phyloP scores from a whole-genome alignment of 2,888 invertebrate species.

The Noctua pronuba region DNA sequence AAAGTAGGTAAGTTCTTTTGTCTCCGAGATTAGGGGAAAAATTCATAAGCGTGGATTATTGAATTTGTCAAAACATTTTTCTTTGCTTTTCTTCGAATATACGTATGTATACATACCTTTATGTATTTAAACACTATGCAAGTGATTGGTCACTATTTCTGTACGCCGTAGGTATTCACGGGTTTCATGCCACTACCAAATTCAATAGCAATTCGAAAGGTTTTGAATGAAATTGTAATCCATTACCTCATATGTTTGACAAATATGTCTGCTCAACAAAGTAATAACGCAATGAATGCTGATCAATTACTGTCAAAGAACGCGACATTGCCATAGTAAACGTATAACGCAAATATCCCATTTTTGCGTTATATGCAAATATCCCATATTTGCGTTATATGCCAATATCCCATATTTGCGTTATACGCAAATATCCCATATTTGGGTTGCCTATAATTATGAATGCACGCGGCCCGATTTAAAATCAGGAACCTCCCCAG shows the following conservation, averaged over 20 bases:
- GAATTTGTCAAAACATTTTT: not conserved
- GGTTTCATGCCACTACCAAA: not conserved
- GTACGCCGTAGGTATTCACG: no score
- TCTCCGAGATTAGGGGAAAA: not conserved
- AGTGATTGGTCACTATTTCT: no score
- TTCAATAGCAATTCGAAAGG: not conserved
- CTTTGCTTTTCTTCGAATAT: not conserved
- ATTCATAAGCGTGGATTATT: not conserved
- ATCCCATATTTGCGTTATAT: not conserved
- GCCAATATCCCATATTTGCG: no score
- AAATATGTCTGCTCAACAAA: not conserved
- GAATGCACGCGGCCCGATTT: not conserved
- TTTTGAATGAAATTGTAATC: not conserved
- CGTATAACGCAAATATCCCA: not conserved
- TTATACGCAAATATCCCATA: not conserved
- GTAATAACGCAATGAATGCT: not conserved
- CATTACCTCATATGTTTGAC: not conserved
- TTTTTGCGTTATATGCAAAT: not conserved
- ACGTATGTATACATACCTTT: no score
- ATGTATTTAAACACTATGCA: no score
- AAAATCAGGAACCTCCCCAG: not conserved
- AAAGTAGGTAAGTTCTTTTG: conserved; percentile 22
- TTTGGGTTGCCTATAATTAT: not conserved
- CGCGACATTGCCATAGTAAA: not conserved
- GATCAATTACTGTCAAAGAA: not conserved